Conservation (phyloP, 2,797 vertebrate genomes). For the Gymnothorax javanicus region DNA sequence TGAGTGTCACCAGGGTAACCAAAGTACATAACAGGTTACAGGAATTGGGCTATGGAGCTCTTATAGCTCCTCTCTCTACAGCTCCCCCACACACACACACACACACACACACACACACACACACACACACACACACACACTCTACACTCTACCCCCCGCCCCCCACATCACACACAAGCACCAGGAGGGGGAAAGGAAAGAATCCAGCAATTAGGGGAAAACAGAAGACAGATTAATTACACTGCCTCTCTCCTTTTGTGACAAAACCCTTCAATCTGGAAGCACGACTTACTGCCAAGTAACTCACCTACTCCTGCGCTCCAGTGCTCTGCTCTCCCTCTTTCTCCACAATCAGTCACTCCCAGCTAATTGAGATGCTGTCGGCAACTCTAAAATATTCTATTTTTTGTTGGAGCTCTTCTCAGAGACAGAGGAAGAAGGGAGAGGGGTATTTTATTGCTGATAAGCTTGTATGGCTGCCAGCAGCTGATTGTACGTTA, state of each 20-base stretch:
- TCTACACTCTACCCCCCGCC: too few relatives aligned
- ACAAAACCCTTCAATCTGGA: slow-evolving; percentile 66
- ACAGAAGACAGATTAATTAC: slow-evolving; percentile 74
- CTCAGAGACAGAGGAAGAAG: not conserved
- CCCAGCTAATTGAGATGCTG: not conserved
- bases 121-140: too few relatives aligned
- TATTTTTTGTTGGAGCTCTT: not conserved
- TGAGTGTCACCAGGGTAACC: not conserved
- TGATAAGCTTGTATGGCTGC: not conserved
- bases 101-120: too few relatives aligned
- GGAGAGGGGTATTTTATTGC: not conserved
- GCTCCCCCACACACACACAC: too few relatives aligned
- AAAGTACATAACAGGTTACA: not conserved
- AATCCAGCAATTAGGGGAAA: slow-evolving; percentile 70
- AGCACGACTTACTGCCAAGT: slow-evolving; percentile 44
- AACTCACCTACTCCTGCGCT: not conserved
- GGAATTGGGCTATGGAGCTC: not conserved
- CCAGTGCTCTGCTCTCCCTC: not conserved
- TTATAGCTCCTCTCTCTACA: not conserved
- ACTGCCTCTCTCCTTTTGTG: slow-evolving; percentile 70
- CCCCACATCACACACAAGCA: not conserved
- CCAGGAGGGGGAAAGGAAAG: slow-evolving; percentile 60
- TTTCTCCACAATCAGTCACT: not conserved
- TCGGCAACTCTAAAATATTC: not conserved
- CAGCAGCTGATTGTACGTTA: not conserved